Evolutionary conservation across 2,888 invertebrate genomes (phyloP).

Genomic region (Druceiella hillmani): DNA sequence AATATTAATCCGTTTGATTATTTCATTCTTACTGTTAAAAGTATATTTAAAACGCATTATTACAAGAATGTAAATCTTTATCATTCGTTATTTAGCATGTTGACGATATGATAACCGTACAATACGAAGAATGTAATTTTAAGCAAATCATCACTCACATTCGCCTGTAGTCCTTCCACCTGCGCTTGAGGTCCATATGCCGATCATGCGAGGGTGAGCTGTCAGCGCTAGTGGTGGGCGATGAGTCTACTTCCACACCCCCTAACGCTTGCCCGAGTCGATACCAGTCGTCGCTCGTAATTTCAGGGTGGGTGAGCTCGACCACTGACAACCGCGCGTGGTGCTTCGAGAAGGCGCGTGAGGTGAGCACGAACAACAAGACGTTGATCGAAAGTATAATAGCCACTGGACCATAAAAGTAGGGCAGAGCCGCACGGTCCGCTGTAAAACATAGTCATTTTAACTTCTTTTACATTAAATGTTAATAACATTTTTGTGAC

Average conservation of each 20-base stretch:
- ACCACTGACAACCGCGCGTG: constrained; percentile 47
- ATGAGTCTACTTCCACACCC: constrained; percentile 26
- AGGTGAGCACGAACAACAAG: constrained; percentile 51
- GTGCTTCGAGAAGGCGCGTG: constrained; percentile 46
- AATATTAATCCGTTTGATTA: too few relatives aligned
- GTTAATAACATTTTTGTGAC: too few relatives aligned
- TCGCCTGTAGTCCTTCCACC: constrained; percentile 43
- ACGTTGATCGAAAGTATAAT: constrained; percentile 49
- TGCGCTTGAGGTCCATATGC: constrained; percentile 34
- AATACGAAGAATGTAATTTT: too few relatives aligned
- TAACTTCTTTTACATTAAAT: too few relatives aligned
- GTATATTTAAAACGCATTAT: too few relatives aligned
- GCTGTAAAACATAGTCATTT: constrained; percentile 39
- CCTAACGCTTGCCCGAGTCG: constrained; percentile 39
- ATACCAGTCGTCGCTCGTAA: constrained; percentile 44
- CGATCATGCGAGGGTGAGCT: constrained; percentile 31
- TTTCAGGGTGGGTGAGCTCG: constrained; percentile 41
- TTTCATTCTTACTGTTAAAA: too few relatives aligned
- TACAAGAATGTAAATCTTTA: too few relatives aligned
- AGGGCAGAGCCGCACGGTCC: constrained; percentile 52
- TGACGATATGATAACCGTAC: too few relatives aligned
- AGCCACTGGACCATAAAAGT: constrained; percentile 58
- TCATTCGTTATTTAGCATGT: too few relatives aligned
- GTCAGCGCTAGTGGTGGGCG: too few relatives aligned
- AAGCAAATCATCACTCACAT: constrained; percentile 42